Base-by-base conservation (phyloP, 2,888 invertebrate species). In the Hypena proboscidalis region DNA sequence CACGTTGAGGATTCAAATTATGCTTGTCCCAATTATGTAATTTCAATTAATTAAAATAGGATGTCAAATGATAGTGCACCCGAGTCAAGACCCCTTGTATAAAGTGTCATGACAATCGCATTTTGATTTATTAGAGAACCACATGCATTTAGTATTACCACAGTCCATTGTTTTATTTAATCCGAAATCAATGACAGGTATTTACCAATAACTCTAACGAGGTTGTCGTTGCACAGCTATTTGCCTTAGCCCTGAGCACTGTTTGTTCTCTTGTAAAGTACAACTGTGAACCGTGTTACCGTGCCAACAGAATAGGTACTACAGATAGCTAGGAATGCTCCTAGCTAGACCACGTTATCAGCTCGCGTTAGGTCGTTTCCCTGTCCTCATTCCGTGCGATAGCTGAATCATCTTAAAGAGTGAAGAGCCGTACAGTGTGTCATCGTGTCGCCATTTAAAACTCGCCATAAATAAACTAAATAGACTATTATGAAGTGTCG, bases 291-390 rank as follows among this genome's bases (percentile, higher is more conserved):
- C 64, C 74, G 64, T 70, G 72, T 66, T 77, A 70, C 69, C 74
- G 72, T 66, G 67, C 65, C 63, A 65, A 60, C 54, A 75, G n/a
- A n/a, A n/a, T n/a, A n/a, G n/a, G n/a, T n/a, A n/a, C n/a, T 68
- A 59, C 55, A 76, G 75, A 78, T 74, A 77, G 70, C 70, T 72
- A 59, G 58, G 68, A 77, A 71, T 74, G 70, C 70, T 77, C 74
- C 74, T 78, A 79, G 77, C 74, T 78, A 79, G 77, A 78, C 74
- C 71, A 58, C 69, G 78, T 87, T 88, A 88, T 87, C 87, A 77
- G 76, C 64, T 75, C 73, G 76, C 60, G 61, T 80, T 77, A 77
- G 83, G 82, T 85, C 80, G 81, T 80, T 82, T 84, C 83, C 73
- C 74, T 74, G 86, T 71, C 82, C 87, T 70, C 80, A 58, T 78